A percentile compares a stretch with the other conserved stretches of the same genome.
These are phyloP conservation scores for Drosophila histrio DNA, from an alignment of 2,888 invertebrate genomes.

Conservation along the genomic window DNA sequence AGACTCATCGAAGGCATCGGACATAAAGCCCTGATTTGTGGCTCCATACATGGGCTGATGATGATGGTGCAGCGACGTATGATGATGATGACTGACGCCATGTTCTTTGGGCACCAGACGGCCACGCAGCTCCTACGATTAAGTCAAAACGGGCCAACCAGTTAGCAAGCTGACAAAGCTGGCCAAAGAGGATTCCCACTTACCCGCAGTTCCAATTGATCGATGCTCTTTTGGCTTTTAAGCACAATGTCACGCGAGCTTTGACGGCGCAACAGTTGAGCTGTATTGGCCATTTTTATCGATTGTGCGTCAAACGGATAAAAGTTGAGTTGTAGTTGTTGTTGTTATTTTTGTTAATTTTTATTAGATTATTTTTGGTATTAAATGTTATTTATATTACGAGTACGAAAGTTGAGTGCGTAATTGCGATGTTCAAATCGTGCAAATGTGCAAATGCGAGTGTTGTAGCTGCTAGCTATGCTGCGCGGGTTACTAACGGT, in stretches of 20 bases:
- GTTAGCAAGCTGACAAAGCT: background rate
- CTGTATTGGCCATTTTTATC: constrained; percentile 93
- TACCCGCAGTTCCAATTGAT: constrained; percentile 94
- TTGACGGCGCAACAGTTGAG: constrained; percentile 94
- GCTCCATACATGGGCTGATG: constrained; percentile 90
- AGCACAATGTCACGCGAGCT: constrained; percentile 92
- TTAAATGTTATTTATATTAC: background rate
- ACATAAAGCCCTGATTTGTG: constrained; percentile 91
- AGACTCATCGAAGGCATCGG: constrained; percentile 83
- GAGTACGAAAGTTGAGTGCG: constrained; percentile 5
- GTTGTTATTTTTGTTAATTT: constrained; percentile 1
- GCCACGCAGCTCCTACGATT: constrained; percentile 88
- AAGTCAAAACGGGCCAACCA: background rate
- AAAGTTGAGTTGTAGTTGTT: constrained; percentile 21
- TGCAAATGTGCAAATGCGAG: constrained; percentile 9
- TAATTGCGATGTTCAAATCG: constrained; percentile 11
- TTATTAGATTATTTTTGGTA: background rate
- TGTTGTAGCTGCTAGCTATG: constrained; percentile 28
- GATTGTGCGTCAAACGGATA: constrained; percentile 25
- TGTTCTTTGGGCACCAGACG: constrained; percentile 89
- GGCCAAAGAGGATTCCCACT: constrained; percentile 51
- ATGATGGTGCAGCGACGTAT: constrained; percentile 68
- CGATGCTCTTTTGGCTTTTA: constrained; percentile 89
- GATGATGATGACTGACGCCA: constrained; percentile 87
- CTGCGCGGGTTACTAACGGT: constrained; percentile 15